These are phyloP conservation scores for Campylomormyrus numenius DNA, from an alignment of 2,113 vertebrate genomes.

Conservation along the genomic window DNA sequence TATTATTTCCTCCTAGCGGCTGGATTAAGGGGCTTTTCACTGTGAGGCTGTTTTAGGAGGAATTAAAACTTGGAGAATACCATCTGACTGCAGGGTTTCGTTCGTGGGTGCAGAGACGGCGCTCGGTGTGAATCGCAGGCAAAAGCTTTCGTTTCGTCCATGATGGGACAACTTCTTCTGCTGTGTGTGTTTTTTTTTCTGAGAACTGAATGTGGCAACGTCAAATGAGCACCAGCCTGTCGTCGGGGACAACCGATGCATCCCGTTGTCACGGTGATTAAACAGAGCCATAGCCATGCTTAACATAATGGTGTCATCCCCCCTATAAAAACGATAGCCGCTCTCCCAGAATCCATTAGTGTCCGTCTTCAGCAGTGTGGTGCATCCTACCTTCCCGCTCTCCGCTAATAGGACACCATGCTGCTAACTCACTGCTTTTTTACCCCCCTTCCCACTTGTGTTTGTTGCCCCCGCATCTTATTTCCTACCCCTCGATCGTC, in stretches of 20 bases:
- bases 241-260: slow-evolving; percentile 39
- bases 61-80: background rate
- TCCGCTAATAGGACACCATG: slow-evolving; percentile 32
- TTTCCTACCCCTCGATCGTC: slow-evolving; percentile 49
- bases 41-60: slow-evolving; percentile 9
- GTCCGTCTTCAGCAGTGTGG: slow-evolving; percentile 41
- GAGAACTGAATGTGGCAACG: slow-evolving; percentile 24
- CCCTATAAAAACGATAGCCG: slow-evolving; percentile 46
- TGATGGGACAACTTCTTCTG: background rate
- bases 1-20: slow-evolving; percentile 28
- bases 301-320: slow-evolving; percentile 44
- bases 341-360: slow-evolving; percentile 45
- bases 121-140: background rate
- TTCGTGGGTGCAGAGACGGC: background rate
- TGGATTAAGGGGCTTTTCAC: slow-evolving; percentile 15
- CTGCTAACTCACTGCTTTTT: slow-evolving; percentile 40
- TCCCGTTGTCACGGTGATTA: slow-evolving; percentile 44
- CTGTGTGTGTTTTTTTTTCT: background rate
- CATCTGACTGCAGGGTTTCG: background rate
- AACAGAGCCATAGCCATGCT: slow-evolving; percentile 40
- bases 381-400: slow-evolving; percentile 25
- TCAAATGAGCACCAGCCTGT: slow-evolving; percentile 22
- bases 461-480: slow-evolving; percentile 36
- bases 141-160: background rate
- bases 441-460: background rate